Evolutionary conservation across 1,140 invertebrate species (phyloP), one percentile per base, ranked within the genome.

Genomic region (Drosophila ogumai): DNA sequence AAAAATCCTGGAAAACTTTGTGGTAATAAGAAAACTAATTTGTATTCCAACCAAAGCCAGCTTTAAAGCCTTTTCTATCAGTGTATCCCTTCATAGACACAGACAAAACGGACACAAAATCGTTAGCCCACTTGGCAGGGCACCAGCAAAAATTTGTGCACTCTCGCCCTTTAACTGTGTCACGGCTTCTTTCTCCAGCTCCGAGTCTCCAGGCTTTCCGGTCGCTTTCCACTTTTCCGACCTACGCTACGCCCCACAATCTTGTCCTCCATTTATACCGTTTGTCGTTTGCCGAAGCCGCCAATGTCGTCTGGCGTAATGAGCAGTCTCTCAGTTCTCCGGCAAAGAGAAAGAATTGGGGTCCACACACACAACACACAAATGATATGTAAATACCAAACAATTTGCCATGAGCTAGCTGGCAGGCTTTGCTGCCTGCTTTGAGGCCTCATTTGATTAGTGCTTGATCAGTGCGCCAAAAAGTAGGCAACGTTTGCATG

Each of bases 371-470:
- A 64, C 81, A 88, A 87, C 81, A 88, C 71, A 64, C 81, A 88
- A 87, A 87, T 84, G 80, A 87, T 80, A 87, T 87, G 84, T 84
- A 88, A 87, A 87, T 84, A 87, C 60, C 80, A 87, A 86, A 86
- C 78, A 86, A 86, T 81, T 85, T 86, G 81, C 77, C 59, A 52
- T 80, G 74, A 77, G 56, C 43, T 52, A 22, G 58, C 56, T 50
- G 57, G n/a, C 34, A 34, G 55, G 41, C 3, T 13, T 32, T 32
- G 36, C 22, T 52, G 52, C 3, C 7, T 56, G 63, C 50, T 75
- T 56, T 58, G 60, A 52, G 68, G 63, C 5, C 57, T 56, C 78
- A 75, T 88, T 88, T 88, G 72, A 88, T 88, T 90, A 84, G 64
- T 60, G 77, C 73, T 77, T 77, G 72, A 88, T 88, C 84, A 88